A percentile compares a stretch with the other conserved stretches of the same genome.
phyloP scores from a whole-genome alignment of 2,113 vertebrate genomes.

The Paratilapia polleni region DNA sequence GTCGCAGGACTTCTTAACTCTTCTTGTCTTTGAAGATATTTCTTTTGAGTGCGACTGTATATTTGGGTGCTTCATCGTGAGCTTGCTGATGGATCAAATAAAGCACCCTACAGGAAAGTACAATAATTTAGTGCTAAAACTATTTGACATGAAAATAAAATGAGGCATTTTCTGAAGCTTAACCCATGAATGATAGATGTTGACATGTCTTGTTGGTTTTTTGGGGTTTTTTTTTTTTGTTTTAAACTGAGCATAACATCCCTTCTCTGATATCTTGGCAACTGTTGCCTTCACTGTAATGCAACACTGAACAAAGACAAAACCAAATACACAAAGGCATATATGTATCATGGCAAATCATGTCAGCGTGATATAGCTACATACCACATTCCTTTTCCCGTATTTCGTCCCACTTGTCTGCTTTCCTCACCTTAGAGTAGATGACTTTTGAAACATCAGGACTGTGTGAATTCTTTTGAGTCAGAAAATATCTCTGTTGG shows the following conservation, averaged over 20 bases:
- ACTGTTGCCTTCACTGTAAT: constrained; percentile 2
- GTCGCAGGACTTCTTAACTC: neutral
- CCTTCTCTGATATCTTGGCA: neutral
- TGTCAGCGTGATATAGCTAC: neutral
- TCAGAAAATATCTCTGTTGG: constrained; percentile 14
- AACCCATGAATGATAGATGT: neutral
- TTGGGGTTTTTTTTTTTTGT: too few relatives aligned
- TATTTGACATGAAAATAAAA: neutral
- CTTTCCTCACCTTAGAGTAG: constrained; percentile 29
- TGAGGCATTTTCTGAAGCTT: neutral
- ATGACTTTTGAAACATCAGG: constrained; percentile 43
- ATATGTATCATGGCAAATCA: neutral
- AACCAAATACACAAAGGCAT: neutral
- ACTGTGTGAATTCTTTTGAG: constrained; percentile 23
- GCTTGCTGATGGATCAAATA: neutral
- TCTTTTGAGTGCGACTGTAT: neutral
- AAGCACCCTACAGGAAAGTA: neutral
- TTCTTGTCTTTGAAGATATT: constrained; percentile 1
- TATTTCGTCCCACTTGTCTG: neutral
- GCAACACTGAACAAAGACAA: constrained; percentile 14
- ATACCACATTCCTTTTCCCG: neutral
- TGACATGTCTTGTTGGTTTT: neutral
- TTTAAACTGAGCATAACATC: neutral
- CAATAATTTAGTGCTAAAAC: neutral
- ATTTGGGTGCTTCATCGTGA: neutral